These are phyloP conservation scores for Campopleginae sp. DNA, from an alignment of 2,888 invertebrate genomes.

Conservation along the genomic window DNA sequence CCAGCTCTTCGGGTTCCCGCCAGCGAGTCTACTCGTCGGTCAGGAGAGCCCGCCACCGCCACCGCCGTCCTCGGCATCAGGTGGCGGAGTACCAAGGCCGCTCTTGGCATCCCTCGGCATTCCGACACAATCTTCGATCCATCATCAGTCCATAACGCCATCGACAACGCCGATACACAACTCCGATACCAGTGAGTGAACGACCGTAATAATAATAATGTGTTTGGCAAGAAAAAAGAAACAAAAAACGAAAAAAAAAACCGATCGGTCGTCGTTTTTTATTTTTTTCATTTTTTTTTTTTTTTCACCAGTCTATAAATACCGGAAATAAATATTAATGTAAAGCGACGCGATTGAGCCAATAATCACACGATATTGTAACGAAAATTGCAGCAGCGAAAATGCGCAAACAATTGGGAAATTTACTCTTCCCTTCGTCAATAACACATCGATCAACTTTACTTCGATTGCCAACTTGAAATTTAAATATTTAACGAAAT, in stretches of 20 bases:
- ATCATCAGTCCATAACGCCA: slow-evolving; percentile 68
- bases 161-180: slow-evolving; percentile 77
- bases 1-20: slow-evolving; percentile 94
- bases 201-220: slow-evolving; percentile 43
- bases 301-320: slow-evolving; percentile 1
- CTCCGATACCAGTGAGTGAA: slow-evolving; percentile 83
- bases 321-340: background rate
- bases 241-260: background rate
- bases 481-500: slow-evolving; percentile 5
- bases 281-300: background rate
- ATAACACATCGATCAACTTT: slow-evolving; percentile 16
- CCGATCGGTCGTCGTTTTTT: background rate
- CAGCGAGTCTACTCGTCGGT: slow-evolving; percentile 88
- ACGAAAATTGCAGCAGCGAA: slow-evolving; percentile 38
- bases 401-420: slow-evolving; percentile 12
- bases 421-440: background rate
- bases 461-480: slow-evolving; percentile 28
- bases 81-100: slow-evolving; percentile 82
- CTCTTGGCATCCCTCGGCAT: slow-evolving; percentile 81
- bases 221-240: background rate
- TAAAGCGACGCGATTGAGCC: slow-evolving; percentile 10
- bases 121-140: slow-evolving; percentile 74
- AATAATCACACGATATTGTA: slow-evolving; percentile 28
- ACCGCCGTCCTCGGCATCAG: slow-evolving; percentile 85
- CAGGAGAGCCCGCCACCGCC: slow-evolving; percentile 85